Evolutionary conservation across 1,140 invertebrate genomes (phyloP).

Genomic region (Pseudomyrmex flavicornis): DNA sequence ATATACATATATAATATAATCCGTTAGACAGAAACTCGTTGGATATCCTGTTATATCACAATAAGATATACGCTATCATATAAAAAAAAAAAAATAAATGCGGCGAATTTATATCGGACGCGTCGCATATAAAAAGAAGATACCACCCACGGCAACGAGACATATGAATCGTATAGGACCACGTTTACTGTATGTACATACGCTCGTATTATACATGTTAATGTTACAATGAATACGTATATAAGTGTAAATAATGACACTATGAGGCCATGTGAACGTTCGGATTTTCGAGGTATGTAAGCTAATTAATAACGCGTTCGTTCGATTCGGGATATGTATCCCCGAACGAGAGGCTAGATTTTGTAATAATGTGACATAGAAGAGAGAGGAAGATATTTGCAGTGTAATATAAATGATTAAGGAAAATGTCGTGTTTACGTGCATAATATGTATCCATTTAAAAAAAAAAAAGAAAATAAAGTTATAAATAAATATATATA

Average conservation of each 20-base stretch:
- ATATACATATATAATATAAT: conserved; percentile 34
- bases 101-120: conserved; percentile 38
- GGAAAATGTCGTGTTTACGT: conserved; percentile 12
- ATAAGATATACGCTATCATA: conserved; percentile 19
- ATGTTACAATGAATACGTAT: conserved; percentile 37
- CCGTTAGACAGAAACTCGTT: conserved; percentile 6
- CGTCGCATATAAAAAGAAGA: conserved; percentile 55
- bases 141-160: conserved; percentile 76
- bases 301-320: conserved; percentile 36
- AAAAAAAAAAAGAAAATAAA: background rate
- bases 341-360: conserved; percentile 70
- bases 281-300: conserved; percentile 33
- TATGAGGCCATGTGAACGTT: conserved; percentile 46
- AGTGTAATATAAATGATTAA: conserved; percentile 62
- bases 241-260: conserved; percentile 70
- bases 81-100: background rate
- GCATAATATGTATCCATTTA: conserved; percentile 34
- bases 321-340: conserved; percentile 20
- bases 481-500: background rate
- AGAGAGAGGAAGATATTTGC: conserved; percentile 16
- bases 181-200: conserved; percentile 80
- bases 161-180: conserved; percentile 81
- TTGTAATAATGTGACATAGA: conserved; percentile 67
- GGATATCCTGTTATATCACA: conserved; percentile 31
- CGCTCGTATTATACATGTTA: conserved; percentile 55